Conservation (phyloP, 1,140 invertebrate genomes). For the Temnothorax longispinosus region DNA sequence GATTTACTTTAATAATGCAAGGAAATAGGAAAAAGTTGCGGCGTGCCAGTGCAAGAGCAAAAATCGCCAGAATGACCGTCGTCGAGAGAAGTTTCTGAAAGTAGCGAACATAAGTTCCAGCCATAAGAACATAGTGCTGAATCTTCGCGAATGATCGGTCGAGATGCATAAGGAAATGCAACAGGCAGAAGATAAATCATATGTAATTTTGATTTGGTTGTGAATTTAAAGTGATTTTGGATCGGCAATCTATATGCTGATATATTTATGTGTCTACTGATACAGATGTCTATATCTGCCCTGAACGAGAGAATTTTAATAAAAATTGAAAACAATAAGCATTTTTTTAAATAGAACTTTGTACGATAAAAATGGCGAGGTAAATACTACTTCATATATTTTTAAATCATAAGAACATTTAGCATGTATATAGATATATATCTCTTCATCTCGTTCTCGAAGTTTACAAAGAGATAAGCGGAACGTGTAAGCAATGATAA, state of each 20-base stretch:
- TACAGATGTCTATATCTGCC: neutral
- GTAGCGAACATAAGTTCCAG: neutral
- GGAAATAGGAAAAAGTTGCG: slow-evolving; percentile 19
- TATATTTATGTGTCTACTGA: neutral
- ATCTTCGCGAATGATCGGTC: neutral
- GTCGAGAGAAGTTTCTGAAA: neutral
- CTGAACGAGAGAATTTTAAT: neutral
- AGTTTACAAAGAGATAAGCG: slow-evolving; percentile 15
- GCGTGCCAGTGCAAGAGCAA: neutral
- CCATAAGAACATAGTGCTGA: neutral
- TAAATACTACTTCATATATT: slow-evolving; percentile 38
- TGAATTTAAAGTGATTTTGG: neutral
- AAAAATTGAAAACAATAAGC: neutral
- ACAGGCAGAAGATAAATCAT: neutral
- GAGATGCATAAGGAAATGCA: neutral
- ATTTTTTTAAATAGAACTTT: neutral
- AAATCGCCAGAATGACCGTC: neutral
- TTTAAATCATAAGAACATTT: neutral
- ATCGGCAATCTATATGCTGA: neutral
- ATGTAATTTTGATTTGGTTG: neutral
- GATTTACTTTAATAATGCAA: slow-evolving; percentile 62
- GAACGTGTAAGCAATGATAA: neutral
- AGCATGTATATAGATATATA: neutral
- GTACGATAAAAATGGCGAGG: neutral
- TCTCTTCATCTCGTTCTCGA: neutral